Base-by-base conservation (phyloP, 2,888 invertebrate genomes). In the Meta bourneti region DNA sequence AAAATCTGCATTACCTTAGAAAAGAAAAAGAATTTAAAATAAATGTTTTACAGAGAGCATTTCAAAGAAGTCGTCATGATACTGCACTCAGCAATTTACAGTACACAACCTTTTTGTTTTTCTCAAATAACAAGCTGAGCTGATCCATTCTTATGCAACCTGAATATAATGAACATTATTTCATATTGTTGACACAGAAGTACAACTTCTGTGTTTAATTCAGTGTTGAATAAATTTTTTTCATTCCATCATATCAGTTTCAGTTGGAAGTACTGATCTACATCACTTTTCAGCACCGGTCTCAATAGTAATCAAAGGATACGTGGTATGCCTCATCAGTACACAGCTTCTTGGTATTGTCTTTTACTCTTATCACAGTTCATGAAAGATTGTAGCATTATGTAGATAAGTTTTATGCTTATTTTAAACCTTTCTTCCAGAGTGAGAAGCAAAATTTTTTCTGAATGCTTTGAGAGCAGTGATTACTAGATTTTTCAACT, bases 281-380 rank as follows among this genome's bases (percentile, higher is more conserved):
- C 89, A 71, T 84, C 87, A 87, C 72, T 91, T 82, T 34, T 77
- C 61, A 88, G 91, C 91, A 91, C 87, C 91, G 91, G 91, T 91
- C n/a, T n/a, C 83, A 88, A 78, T 81, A 78, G 49, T 82, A 16
- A 85, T 71, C 51, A 70, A 71, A 16, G 51, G 20, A 54, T n/a
- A 52, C 54, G 13, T 70, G 20, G 51, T 69, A 70, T 48, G 54
- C 51, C 51, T 16, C 54, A 19, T 54, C 16, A 77, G 34, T 19
- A 72, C 72, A n/a, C 86, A 78, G 19, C 49, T 82, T 70, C 34
- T 34, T 34, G 34, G 34, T 34, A 20, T n/a, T 34, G 34, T 71
- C 48, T 71, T n/a, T 71, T n/a, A 69, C 20, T 78, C 85, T 51
- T 91, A 91, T 91, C 91, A 91, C 91, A 87, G 82, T 91, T 75